Conservation (phyloP, 2,888 invertebrate genomes). For the Noctua pronuba region DNA sequence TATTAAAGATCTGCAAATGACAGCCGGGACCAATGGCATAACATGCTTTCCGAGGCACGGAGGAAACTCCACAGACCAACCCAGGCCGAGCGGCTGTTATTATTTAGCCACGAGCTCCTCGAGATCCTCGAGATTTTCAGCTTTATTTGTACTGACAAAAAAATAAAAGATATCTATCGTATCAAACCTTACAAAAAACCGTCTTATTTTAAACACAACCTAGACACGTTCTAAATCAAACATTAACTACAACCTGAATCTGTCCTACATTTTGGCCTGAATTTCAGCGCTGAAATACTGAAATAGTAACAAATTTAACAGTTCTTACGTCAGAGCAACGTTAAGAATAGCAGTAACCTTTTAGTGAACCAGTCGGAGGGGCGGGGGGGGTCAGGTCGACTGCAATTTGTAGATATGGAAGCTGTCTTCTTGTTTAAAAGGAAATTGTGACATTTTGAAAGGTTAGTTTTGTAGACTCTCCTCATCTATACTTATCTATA, state of each 20-base stretch:
- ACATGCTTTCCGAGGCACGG: no score
- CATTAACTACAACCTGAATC: not conserved
- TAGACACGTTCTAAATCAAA: not conserved
- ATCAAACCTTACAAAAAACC: no score
- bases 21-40: no score
- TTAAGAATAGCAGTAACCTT: conserved; percentile 63
- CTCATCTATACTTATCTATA: no score
- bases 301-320: conserved; percentile 49
- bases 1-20: no score
- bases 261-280: conserved; percentile 11
- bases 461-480: not conserved
- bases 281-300: conserved; percentile 42
- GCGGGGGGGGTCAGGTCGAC: conserved; percentile 31
- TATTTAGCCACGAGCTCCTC: no score
- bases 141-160: not conserved
- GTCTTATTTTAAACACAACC: not conserved
- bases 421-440: conserved; percentile 24
- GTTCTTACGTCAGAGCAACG: conserved; percentile 28
- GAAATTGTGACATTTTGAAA: conserved; percentile 21
- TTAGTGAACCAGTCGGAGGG: conserved; percentile 33
- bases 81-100: no score
- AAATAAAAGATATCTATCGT: not conserved
- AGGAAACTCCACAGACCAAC: no score
- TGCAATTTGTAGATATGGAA: conserved; percentile 38
- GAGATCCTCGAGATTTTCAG: no score